phyloP scores from a whole-genome alignment of 1,140 invertebrate genomes.

The Hermatobates lingyangjiaoensis region DNA sequence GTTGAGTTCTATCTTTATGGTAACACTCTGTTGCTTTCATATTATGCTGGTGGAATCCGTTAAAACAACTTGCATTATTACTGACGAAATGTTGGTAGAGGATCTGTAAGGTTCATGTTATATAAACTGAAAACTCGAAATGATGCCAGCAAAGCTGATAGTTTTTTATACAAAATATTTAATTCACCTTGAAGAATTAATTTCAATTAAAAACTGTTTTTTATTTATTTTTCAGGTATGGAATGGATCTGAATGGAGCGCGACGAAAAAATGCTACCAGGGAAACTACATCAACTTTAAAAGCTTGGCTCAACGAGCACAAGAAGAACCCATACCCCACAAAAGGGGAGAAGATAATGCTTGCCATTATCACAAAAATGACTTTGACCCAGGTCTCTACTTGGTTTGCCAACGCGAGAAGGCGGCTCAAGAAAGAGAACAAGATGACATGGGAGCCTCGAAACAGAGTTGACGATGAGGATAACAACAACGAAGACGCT shows the following conservation, averaged over 20 bases:
- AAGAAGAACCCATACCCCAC: constrained; percentile 98
- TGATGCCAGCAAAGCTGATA: too few relatives aligned
- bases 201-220: too few relatives aligned
- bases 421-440: constrained; percentile 95
- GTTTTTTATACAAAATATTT: too few relatives aligned
- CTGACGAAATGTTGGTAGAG: too few relatives aligned
- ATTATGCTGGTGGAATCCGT: too few relatives aligned
- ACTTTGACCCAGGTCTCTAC: constrained; percentile 95
- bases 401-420: constrained; percentile 94
- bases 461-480: constrained; percentile 75
- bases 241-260: constrained; percentile 75
- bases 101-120: too few relatives aligned
- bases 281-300: constrained; percentile 90
- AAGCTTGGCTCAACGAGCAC: constrained; percentile 96
- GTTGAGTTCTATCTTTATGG: too few relatives aligned
- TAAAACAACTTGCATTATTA: too few relatives aligned
- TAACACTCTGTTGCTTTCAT: too few relatives aligned
- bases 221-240: constrained; percentile 48
- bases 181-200: too few relatives aligned
- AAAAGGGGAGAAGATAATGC: constrained; percentile 97
- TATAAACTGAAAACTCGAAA: too few relatives aligned
- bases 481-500: constrained; percentile 65
- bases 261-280: constrained; percentile 90
- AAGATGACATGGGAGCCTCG: constrained; percentile 96
- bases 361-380: constrained; percentile 98